These are phyloP conservation scores for Drosophila ficusphila DNA, from an alignment of 1,140 invertebrate species.

Conservation along the genomic window DNA sequence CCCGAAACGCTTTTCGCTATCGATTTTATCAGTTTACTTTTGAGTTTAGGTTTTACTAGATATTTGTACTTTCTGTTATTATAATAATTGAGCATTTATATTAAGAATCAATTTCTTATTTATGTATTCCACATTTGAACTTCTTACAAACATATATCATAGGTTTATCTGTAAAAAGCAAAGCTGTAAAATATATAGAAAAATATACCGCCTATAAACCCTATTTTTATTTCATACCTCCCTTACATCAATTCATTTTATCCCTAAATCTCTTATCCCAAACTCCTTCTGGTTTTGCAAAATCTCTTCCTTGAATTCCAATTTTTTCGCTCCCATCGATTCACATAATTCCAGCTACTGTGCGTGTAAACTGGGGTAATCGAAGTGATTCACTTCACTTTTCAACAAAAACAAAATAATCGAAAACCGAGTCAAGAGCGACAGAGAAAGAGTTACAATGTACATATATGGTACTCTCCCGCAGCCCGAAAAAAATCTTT, in stretches of 20 bases:
- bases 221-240: neutral
- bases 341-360: constrained; percentile 44
- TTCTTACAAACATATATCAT: too few species aligned
- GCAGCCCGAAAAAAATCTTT: constrained; percentile 19
- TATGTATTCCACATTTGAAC: too few species aligned
- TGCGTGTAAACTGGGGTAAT: constrained; percentile 45
- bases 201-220: neutral
- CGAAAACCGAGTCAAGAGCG: constrained; percentile 58
- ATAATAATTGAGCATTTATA: too few species aligned
- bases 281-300: neutral
- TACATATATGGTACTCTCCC: neutral
- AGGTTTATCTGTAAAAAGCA: too few species aligned
- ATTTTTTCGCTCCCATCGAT: constrained; percentile 9
- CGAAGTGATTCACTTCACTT: constrained; percentile 76
- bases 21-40: too few species aligned
- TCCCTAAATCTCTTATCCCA: neutral
- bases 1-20: neutral
- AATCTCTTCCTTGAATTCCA: constrained; percentile 1
- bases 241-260: neutral
- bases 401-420: constrained; percentile 46
- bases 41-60: neutral
- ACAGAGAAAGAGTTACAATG: constrained; percentile 9
- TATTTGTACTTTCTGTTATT: too few species aligned
- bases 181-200: neutral
- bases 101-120: too few species aligned